A percentile compares a stretch with the other conserved stretches of the same genome.
Conservation (phyloP, 1,140 invertebrate species). For the Ceratina calcarata region DNA sequence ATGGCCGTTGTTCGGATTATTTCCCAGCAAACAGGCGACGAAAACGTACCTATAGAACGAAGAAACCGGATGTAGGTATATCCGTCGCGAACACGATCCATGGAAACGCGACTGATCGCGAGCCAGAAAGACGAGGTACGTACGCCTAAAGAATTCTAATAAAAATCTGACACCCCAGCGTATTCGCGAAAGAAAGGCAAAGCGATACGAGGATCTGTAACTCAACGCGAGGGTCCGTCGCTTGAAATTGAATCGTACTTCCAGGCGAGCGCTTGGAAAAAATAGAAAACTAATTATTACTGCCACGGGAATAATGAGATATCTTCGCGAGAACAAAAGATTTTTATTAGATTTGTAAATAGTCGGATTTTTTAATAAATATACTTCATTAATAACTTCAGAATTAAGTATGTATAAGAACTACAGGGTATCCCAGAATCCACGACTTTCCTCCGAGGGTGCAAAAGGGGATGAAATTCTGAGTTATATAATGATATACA, state of each 20-base stretch:
- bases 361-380: not conserved
- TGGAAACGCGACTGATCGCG: conserved; percentile 15
- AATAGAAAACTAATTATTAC: conserved; percentile 58
- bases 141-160: conserved; percentile 63
- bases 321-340: conserved; percentile 1
- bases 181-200: conserved; percentile 52
- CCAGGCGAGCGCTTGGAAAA: not conserved
- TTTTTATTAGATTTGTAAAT: not conserved
- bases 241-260: conserved; percentile 67
- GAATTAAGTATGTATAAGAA: too few relatives aligned
- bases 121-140: conserved; percentile 35
- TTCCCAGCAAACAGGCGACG: too few relatives aligned
- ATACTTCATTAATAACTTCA: too few relatives aligned
- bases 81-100: conserved; percentile 20
- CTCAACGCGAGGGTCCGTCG: conserved; percentile 39
- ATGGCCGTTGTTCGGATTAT: not conserved
- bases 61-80: conserved; percentile 37
- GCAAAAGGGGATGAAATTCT: too few relatives aligned
- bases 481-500: too few relatives aligned
- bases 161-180: conserved; percentile 62
- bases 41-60: not conserved
- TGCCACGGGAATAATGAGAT: conserved; percentile 47
- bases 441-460: too few relatives aligned
- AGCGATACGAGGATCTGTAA: conserved; percentile 57
- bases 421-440: too few relatives aligned